Evolutionary conservation across 2,113 vertebrate species (phyloP).

Genomic region (Pseudopodoces humilis): DNA sequence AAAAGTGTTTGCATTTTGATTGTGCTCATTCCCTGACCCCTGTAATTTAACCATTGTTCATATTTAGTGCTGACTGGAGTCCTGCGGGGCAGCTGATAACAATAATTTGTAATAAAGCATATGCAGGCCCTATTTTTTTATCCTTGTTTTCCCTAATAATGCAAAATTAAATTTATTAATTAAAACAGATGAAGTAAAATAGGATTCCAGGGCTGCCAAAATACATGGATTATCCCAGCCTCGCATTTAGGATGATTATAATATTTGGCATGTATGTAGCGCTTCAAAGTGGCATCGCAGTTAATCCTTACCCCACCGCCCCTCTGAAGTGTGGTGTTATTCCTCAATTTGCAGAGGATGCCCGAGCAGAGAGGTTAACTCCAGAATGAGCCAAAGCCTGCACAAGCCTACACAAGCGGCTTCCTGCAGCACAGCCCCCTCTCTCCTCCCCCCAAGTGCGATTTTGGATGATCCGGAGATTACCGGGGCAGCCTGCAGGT

Average conservation of each 20-base stretch:
- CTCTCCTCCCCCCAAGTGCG: fast-evolving
- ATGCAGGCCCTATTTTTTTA: slow-evolving; percentile 15
- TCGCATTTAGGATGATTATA: slow-evolving; percentile 23
- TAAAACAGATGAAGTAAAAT: slow-evolving; percentile 63
- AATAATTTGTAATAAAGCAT: slow-evolving; percentile 72
- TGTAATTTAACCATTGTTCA: slow-evolving; percentile 77
- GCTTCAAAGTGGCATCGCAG: background rate
- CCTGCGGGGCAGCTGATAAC: slow-evolving; percentile 79
- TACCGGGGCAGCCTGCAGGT: background rate
- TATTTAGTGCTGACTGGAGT: slow-evolving; percentile 70
- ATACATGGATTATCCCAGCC: slow-evolving; percentile 16
- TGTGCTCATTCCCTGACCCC: slow-evolving; percentile 69
- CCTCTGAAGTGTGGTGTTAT: background rate
- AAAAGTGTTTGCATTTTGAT: slow-evolving; percentile 77
- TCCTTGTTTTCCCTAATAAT: slow-evolving; percentile 52
- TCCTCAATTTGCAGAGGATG: background rate
- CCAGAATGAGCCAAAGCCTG: background rate
- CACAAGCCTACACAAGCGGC: background rate
- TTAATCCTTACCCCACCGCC: background rate
- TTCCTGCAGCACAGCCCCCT: background rate
- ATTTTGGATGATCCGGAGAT: background rate
- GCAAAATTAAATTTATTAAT: slow-evolving; percentile 65
- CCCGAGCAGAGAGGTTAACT: background rate
- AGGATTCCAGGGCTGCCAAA: slow-evolving; percentile 35
- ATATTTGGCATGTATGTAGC: background rate